Conservation (phyloP, 1,140 invertebrate genomes). For the Wiebesia pumilae region DNA sequence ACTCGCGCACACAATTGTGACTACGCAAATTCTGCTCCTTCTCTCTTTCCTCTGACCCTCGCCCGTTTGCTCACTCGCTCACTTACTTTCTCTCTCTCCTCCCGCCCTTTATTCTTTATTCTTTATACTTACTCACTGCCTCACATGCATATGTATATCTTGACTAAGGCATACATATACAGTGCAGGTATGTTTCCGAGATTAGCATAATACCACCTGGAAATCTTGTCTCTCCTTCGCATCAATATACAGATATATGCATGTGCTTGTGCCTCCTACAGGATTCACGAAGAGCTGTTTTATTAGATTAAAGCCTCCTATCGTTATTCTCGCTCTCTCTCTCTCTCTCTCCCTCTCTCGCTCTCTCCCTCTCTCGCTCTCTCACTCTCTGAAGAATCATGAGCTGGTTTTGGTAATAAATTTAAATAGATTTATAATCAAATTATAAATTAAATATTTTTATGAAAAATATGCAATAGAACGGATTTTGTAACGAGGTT, state of each 20-base stretch:
- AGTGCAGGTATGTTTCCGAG: constrained; percentile 24
- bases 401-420: background rate
- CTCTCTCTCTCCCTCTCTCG: constrained; percentile 2
- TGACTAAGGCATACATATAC: constrained; percentile 15
- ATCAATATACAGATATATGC: background rate
- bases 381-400: background rate
- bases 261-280: background rate
- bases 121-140: background rate
- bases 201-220: constrained; percentile 51
- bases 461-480: background rate
- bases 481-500: too few relatives aligned
- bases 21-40: constrained; percentile 46
- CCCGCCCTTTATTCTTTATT: background rate
- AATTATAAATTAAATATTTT: too few relatives aligned
- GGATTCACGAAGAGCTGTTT: constrained; percentile 9
- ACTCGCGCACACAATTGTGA: constrained; percentile 43
- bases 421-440: background rate
- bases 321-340: too few relatives aligned
- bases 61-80: background rate
- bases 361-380: background rate
- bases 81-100: constrained; percentile 26
- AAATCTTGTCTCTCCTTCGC: constrained; percentile 35
- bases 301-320: constrained; percentile 50
- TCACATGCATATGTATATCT: constrained; percentile 24
- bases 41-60: constrained; percentile 23